Evolutionary conservation across 2,888 invertebrate genomes (phyloP).

Genomic region (Amblyjoppa fuscipennis): DNA sequence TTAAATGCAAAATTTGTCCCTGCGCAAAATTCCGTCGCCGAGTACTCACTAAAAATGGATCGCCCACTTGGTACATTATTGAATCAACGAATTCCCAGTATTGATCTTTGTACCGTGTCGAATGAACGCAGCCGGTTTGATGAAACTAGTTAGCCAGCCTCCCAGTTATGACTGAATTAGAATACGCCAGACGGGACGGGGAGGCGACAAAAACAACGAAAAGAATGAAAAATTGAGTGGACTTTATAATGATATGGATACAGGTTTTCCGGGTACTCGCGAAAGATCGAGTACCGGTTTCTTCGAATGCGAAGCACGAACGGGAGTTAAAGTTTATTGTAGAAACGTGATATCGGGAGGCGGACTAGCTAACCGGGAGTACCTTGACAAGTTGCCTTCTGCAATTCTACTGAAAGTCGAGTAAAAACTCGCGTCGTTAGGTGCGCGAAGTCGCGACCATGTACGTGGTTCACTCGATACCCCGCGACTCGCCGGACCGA

Average conservation of each 20-base stretch:
- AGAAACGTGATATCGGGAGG: constrained; percentile 57
- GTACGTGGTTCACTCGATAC: constrained; percentile 6
- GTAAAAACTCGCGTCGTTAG: constrained; percentile 38
- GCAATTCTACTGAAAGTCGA: constrained; percentile 44
- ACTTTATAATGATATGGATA: constrained; percentile 47
- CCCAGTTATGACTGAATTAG: background rate
- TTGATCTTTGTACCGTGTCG: constrained; percentile 20
- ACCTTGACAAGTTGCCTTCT: constrained; percentile 49
- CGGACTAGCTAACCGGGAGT: constrained; percentile 27
- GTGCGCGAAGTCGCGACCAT: constrained; percentile 2
- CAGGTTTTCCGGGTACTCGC: constrained; percentile 55
- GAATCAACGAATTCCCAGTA: background rate
- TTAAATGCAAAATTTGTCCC: background rate
- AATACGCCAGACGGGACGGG: background rate
- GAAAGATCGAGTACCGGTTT: constrained; percentile 55
- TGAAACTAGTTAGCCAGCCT: constrained; percentile 5
- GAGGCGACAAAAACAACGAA: background rate
- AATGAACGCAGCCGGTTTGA: background rate
- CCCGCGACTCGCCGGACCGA: background rate
- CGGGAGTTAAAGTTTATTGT: constrained; percentile 60
- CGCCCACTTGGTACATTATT: constrained; percentile 1
- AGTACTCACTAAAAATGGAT: background rate
- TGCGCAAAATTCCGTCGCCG: background rate
- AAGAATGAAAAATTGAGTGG: constrained; percentile 25
- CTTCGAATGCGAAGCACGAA: constrained; percentile 58